Conservation (phyloP, 2,888 invertebrate genomes). For the Agrypnus murinus region DNA sequence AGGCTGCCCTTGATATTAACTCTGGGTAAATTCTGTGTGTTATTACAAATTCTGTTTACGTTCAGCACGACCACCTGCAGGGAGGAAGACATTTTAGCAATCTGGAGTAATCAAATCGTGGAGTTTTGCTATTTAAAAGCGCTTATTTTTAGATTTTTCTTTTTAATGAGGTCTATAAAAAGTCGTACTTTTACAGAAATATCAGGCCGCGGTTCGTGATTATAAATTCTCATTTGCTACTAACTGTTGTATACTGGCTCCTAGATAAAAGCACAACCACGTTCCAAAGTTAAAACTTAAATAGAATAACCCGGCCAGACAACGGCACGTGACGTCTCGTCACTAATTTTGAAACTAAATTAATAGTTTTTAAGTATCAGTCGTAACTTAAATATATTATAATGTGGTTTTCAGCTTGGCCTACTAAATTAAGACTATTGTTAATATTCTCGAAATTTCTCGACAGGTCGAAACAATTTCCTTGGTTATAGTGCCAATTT, state of each 20-base stretch:
- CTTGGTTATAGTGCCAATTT: too few species aligned
- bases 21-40: constrained; percentile 16
- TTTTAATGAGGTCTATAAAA: too few species aligned
- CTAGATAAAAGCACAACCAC: constrained; percentile 37
- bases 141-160: background rate
- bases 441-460: too few species aligned
- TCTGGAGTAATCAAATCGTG: background rate
- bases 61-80: constrained; percentile 32
- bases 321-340: constrained; percentile 47
- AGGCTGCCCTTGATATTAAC: background rate
- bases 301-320: constrained; percentile 50
- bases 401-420: background rate
- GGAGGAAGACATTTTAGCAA: constrained; percentile 7
- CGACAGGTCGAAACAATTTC: too few species aligned
- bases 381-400: background rate
- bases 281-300: constrained; percentile 40
- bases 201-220: too few species aligned
- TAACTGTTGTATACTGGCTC: constrained; percentile 32
- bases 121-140: background rate
- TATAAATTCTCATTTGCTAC: constrained; percentile 1
- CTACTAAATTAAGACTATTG: too few species aligned
- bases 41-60: constrained; percentile 25
- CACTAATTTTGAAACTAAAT: constrained; percentile 48
- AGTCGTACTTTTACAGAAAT: background rate
- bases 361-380: constrained; percentile 41